Evolutionary conservation across 2,113 vertebrate species (phyloP).

Genomic region (Anhinga anhinga): DNA sequence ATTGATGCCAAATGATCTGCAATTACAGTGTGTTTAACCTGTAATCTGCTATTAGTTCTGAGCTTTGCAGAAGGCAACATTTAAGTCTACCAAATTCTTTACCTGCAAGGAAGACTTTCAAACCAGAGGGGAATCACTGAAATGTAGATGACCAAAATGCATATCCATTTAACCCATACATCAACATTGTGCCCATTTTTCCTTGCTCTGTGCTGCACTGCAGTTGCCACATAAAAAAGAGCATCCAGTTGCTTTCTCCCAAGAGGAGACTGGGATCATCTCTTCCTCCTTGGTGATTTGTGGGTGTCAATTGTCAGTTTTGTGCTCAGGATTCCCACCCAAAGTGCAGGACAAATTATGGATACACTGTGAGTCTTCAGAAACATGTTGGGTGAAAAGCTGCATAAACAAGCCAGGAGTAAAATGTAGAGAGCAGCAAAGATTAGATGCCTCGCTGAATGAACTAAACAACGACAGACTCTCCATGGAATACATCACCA

Average conservation of each 20-base stretch:
- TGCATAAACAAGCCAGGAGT: background rate
- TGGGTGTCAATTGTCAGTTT: background rate
- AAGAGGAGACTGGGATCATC: fast-evolving
- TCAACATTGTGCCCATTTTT: background rate
- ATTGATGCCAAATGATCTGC: background rate
- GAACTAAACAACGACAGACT: background rate
- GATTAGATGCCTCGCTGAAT: background rate
- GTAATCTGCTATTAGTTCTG: background rate
- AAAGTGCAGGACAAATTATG: background rate
- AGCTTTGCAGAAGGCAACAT: background rate
- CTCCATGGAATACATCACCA: fast-evolving
- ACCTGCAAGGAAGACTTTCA: background rate
- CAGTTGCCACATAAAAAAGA: background rate
- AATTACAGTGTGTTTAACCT: background rate
- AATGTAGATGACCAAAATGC: background rate
- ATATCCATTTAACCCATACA: background rate
- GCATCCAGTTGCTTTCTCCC: fast-evolving
- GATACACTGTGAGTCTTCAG: background rate
- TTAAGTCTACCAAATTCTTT: background rate
- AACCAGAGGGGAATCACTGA: background rate
- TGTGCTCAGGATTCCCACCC: background rate
- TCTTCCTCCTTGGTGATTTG: background rate
- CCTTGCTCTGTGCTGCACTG: background rate
- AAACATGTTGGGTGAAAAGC: background rate
- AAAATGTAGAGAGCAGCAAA: background rate